Conservation (phyloP, 1,140 invertebrate species). For the Aphis gossypii region DNA sequence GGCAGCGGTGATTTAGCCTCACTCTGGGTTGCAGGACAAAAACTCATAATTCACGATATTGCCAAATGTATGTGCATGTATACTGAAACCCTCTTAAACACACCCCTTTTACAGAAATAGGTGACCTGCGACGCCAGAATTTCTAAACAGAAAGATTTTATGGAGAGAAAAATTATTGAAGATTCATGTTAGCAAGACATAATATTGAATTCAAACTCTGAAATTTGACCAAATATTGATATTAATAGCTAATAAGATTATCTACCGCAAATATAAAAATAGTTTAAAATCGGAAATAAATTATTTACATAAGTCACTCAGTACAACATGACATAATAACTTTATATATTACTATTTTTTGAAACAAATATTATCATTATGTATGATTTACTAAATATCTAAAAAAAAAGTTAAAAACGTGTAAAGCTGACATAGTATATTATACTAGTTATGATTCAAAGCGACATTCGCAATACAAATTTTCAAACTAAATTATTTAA, state of each 20-base stretch:
- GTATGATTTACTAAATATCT: not conserved
- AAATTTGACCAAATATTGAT: not conserved
- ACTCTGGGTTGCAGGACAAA: not conserved
- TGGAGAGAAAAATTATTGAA: not conserved
- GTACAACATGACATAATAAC: not conserved
- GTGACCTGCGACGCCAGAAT: conserved; percentile 17
- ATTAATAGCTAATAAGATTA: not conserved
- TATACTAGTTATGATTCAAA: not conserved
- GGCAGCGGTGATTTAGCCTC: conserved; percentile 28
- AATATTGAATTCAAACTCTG: not conserved
- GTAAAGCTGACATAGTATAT: not conserved
- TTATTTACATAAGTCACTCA: not conserved
- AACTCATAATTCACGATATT: conserved; percentile 56
- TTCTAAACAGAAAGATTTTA: not conserved
- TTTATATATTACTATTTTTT: not conserved
- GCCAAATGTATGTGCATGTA: conserved; percentile 20
- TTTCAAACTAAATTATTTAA: not conserved
- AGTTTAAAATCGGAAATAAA: not conserved
- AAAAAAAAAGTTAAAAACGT: not conserved
- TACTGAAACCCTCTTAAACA: conserved; percentile 2
- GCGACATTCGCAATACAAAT: not conserved
- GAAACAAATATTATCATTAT: not conserved
- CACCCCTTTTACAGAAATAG: conserved; percentile 15
- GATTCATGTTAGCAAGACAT: not conserved
- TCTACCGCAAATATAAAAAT: not conserved